phyloP scores from a whole-genome alignment of 2,113 vertebrate genomes.

The Sminthopsis crassicaudata region DNA sequence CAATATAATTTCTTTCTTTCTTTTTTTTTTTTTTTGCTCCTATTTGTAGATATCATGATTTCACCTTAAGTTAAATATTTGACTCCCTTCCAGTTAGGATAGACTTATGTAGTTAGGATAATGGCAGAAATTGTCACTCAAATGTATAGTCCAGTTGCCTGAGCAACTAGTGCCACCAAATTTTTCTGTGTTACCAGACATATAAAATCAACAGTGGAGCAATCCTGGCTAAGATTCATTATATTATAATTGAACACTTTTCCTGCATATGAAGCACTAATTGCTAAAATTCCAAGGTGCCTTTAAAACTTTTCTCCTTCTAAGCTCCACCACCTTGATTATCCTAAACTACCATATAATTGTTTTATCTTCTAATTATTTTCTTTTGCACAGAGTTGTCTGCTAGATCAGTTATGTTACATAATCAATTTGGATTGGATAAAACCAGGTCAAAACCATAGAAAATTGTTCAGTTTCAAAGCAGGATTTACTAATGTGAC shows the following conservation, averaged over 20 bases:
- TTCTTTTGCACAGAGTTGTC: slow-evolving; percentile 3
- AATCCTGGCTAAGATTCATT: neutral
- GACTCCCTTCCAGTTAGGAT: neutral
- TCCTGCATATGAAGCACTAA: neutral
- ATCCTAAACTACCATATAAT: neutral
- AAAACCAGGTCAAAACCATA: neutral
- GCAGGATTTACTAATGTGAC: slow-evolving; percentile 15
- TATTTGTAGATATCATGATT: slow-evolving; percentile 1
- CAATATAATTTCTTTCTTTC: neutral
- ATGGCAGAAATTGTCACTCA: slow-evolving; percentile 48
- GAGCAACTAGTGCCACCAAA: slow-evolving; percentile 66
- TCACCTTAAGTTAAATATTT: slow-evolving; percentile 44
- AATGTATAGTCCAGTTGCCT: slow-evolving; percentile 58
- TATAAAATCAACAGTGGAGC: slow-evolving; percentile 27
- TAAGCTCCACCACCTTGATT: slow-evolving; percentile 2
- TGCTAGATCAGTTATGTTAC: neutral
- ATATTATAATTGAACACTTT: neutral
- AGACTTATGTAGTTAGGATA: slow-evolving; percentile 48
- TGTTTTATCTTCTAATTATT: neutral
- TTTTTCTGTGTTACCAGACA: slow-evolving; percentile 37
- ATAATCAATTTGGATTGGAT: neutral
- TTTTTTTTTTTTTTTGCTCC: neutral
- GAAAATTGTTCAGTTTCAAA: slow-evolving; percentile 33
- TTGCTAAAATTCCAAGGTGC: neutral
- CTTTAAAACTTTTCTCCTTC: neutral